Base-by-base conservation (phyloP, 2,113 vertebrate species). In the Pomatostomus ruficeps region DNA sequence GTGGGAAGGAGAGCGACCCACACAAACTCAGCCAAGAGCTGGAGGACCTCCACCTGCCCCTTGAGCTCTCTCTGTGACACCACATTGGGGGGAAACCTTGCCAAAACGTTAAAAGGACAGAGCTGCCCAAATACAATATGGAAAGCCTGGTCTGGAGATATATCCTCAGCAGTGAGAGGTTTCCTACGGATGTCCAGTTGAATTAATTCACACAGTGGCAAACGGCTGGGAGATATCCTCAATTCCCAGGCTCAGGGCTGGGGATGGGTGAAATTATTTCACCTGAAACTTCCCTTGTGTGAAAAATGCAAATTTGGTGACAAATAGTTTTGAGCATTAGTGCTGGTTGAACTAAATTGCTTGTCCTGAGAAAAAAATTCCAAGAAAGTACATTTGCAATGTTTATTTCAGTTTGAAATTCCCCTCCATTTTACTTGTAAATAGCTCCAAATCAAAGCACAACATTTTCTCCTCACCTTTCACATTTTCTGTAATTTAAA, bases 351-450 rank as follows among this genome's bases (percentile, higher is more conserved):
- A 80, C 85, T 93, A 88, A 97, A 96, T 83, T 80, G 36, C 62
- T 93, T 97, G 94, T 96, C 95, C 95, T 95, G 95, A 93, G 96
- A 94, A 97, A 92, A 97, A 88, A 85, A 92, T 58, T 94, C 94
- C 91, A 90, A 97, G 95, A 97, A 97, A 96, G 55, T 91, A 80
- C 75, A 97, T 97, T 96, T 97, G 96, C 94, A 95, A 95, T 97
- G 94, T 97, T 96, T 96, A 97, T 96, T 97, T 86, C 94, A 88
- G 63, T 90, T 91, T 91, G 84, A 97, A 97, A 92, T 96, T 96
- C 96, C 92, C 94, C 92, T 95, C 67, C 63, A 96, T 97, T 97
- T 97, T 95, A 95, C 96, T 97, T 97, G 95, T 96, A 97, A 96
- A 97, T 96, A 88, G 86, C 76, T 94, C 40, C 79, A 96, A 97